A percentile compares a stretch with the other conserved stretches of the same genome.
Conservation (phyloP, 2,888 invertebrate species). For the Notocelia uddmanniana region DNA sequence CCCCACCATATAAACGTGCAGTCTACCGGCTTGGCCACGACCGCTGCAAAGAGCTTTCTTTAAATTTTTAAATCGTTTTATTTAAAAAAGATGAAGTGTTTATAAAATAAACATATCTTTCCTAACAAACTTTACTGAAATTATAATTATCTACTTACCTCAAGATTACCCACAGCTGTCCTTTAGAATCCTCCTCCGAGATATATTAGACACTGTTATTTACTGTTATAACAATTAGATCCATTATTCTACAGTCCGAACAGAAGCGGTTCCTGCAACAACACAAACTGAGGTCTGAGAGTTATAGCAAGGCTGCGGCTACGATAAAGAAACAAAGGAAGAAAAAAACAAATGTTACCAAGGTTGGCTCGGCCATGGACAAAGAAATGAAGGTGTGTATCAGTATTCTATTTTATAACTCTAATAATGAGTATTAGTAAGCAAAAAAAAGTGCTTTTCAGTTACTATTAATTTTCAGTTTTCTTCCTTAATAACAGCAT, state of each 20-base stretch:
- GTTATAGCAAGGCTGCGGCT: constrained; percentile 95
- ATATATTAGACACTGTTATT: constrained; percentile 10
- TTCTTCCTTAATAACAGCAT: too few relatives aligned
- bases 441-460: too few relatives aligned
- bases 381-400: constrained; percentile 93
- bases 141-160: not conserved
- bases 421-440: too few relatives aligned
- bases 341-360: constrained; percentile 93
- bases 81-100: too few relatives aligned
- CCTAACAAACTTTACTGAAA: not conserved
- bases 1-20: too few relatives aligned
- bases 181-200: not conserved
- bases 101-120: not conserved
- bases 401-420: not conserved
- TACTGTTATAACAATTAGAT: constrained; percentile 42
- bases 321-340: constrained; percentile 96
- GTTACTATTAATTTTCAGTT: too few relatives aligned
- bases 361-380: constrained; percentile 93
- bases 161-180: constrained; percentile 2
- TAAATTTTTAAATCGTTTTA: too few relatives aligned
- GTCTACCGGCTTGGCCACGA: too few relatives aligned
- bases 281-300: constrained; percentile 96
- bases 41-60: too few relatives aligned
- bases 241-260: constrained; percentile 88
- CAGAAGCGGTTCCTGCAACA: constrained; percentile 97